Percentiles rank a stretch among this genome's conserved stretches.
Conservation (phyloP, 2,113 vertebrate species). For the Oreocharis arfaki region DNA sequence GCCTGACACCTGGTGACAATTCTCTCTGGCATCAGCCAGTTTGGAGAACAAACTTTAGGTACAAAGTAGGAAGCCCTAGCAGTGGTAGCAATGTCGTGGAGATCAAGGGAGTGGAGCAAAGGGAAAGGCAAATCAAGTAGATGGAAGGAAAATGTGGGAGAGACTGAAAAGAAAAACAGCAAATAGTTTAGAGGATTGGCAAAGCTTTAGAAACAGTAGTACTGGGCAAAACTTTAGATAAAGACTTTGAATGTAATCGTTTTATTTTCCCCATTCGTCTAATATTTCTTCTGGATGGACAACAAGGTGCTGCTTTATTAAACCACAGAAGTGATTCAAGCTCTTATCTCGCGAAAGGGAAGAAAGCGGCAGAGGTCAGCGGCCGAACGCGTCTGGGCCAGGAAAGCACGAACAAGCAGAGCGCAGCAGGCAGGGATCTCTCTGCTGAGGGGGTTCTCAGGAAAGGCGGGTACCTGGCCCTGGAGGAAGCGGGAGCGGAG, state of each 20-base stretch:
- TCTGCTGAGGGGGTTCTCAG: rapidly evolving
- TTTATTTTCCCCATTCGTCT: background rate
- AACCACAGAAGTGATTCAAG: background rate
- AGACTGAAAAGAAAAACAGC: background rate
- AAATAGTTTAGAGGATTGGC: background rate
- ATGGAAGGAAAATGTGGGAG: background rate
- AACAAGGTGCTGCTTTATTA: background rate
- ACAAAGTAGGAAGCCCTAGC: background rate
- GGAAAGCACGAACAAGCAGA: background rate
- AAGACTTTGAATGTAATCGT: background rate
- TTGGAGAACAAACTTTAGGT: background rate
- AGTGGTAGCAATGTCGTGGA: background rate
- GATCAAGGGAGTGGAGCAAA: background rate
- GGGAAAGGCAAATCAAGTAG: background rate
- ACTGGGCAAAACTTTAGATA: background rate
- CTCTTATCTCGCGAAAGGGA: background rate
- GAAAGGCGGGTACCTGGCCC: rapidly evolving
- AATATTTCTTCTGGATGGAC: background rate
- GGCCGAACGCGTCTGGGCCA: rapidly evolving
- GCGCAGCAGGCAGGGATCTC: background rate
- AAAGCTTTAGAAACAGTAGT: background rate
- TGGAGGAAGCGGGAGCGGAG: rapidly evolving
- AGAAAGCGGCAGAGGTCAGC: background rate
- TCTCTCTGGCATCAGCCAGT: background rate
- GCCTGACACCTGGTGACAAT: background rate